Conservation (phyloP, 2,113 vertebrate species). For the Mustela nigripes region DNA sequence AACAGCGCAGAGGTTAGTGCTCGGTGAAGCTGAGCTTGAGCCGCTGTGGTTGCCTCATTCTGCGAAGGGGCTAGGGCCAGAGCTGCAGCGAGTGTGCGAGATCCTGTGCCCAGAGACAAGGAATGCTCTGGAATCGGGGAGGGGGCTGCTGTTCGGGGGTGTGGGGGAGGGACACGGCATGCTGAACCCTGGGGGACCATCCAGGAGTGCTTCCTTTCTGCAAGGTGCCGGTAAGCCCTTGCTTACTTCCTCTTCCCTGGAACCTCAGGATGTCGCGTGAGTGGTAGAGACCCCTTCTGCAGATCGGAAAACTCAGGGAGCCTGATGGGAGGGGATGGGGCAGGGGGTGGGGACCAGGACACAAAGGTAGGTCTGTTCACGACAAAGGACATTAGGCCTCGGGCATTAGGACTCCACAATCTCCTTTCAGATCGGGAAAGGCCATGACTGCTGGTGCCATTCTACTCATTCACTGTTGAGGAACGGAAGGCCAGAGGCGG, state of each 20-base stretch:
- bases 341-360: neutral
- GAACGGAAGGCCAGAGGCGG: neutral
- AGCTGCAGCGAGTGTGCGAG: neutral
- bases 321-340: neutral
- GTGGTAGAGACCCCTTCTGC: neutral
- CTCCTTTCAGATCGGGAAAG: neutral
- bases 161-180: rapidly evolving
- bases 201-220: neutral
- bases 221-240: rapidly evolving
- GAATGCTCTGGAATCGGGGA: neutral
- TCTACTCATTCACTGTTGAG: neutral
- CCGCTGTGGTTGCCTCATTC: neutral
- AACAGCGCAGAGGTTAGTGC: rapidly evolving
- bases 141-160: rapidly evolving
- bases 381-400: neutral
- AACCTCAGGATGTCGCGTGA: rapidly evolving
- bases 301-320: neutral
- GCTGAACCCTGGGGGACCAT: rapidly evolving
- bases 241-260: neutral
- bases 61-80: rapidly evolving
- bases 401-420: rapidly evolving
- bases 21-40: rapidly evolving
- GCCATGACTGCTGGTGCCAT: no score
- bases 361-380: neutral
- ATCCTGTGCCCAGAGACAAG: neutral